These are phyloP conservation scores for Orchesella flavescens DNA, from an alignment of 2,888 invertebrate genomes.

Conservation along the genomic window DNA sequence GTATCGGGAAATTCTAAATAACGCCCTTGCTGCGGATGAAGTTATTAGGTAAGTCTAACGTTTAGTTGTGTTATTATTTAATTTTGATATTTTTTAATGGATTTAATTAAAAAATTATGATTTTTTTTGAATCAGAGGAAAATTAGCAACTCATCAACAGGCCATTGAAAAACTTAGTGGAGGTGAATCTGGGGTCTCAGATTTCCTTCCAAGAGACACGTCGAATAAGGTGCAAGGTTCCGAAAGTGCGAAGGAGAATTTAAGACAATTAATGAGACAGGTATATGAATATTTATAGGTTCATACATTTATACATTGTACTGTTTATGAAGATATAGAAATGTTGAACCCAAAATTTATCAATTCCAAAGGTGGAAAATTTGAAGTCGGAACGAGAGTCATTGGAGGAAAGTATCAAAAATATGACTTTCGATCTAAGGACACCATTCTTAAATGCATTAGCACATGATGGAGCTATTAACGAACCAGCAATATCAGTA, in stretches of 20 bases:
- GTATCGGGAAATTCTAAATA: conserved; percentile 80
- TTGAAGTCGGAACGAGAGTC: conserved; percentile 92
- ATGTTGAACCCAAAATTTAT: too few species aligned
- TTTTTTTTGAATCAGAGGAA: conserved; percentile 78
- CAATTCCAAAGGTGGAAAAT: conserved; percentile 82
- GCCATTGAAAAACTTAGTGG: conserved; percentile 88
- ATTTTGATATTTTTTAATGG: conserved; percentile 18
- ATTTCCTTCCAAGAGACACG: conserved; percentile 81
- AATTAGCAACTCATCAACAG: conserved; percentile 85
- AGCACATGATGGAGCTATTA: conserved; percentile 84
- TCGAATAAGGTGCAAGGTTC: conserved; percentile 74
- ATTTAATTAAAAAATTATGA: not conserved
- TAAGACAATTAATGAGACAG: conserved; percentile 86
- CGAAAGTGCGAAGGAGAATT: conserved; percentile 78
- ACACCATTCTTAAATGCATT: conserved; percentile 84
- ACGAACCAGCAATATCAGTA: conserved; percentile 80
- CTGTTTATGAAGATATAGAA: too few species aligned
- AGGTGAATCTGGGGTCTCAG: conserved; percentile 81
- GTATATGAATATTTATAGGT: conserved; percentile 74
- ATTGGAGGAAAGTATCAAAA: conserved; percentile 89
- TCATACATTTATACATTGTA: not conserved
- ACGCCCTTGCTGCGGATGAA: conserved; percentile 71
- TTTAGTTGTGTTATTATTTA: too few species aligned
- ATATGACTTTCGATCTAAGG: conserved; percentile 87
- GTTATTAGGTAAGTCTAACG: conserved; percentile 65